phyloP scores from a whole-genome alignment of 2,113 vertebrate genomes.

The Charadrius vociferus region DNA sequence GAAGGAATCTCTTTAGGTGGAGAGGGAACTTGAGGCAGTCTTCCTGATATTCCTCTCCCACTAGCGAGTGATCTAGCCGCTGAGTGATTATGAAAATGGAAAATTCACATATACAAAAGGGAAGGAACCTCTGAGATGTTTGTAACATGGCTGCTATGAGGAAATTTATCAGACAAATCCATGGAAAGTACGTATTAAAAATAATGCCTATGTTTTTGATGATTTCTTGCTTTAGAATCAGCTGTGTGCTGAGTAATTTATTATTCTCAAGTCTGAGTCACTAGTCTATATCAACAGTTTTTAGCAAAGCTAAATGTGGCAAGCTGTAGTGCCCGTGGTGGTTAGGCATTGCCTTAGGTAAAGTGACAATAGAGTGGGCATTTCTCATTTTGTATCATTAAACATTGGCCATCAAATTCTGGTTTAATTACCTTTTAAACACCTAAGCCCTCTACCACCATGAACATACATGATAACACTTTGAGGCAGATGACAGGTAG shows the following conservation, averaged over 20 bases:
- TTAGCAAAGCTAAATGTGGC: neutral
- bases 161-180: neutral
- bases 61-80: neutral
- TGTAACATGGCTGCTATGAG: neutral
- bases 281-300: neutral
- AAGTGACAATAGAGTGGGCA: neutral
- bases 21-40: neutral
- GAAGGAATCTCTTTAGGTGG: neutral
- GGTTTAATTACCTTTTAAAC: neutral
- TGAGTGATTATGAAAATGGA: neutral
- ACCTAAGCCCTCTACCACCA: neutral
- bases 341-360: neutral
- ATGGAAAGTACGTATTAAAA: neutral
- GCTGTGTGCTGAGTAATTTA: neutral
- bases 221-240: neutral
- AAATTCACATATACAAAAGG: neutral
- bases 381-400: neutral
- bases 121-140: neutral
- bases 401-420: neutral
- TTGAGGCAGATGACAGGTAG: neutral
- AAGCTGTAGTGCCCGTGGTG: neutral
- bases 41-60: neutral
- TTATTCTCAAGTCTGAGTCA: neutral
- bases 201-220: neutral
- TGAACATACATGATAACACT: neutral